Conservation (phyloP, 1,140 invertebrate genomes). For the Drosophila lini region DNA sequence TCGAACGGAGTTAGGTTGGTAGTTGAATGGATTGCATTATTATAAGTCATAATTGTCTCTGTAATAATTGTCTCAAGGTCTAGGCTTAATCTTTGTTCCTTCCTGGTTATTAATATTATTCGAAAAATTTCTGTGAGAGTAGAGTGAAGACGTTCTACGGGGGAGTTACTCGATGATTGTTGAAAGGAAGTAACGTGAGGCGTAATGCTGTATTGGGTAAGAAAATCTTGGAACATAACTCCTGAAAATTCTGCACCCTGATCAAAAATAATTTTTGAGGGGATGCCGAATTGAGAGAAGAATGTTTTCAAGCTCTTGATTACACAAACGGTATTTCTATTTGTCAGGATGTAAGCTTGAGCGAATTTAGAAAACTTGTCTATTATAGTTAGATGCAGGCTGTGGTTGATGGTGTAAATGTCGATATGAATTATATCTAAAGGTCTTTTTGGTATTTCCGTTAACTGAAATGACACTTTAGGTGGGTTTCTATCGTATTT, state of each 20-base stretch:
- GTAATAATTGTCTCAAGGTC: constrained; percentile 16
- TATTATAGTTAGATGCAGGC: not conserved
- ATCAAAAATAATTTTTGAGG: constrained; percentile 1
- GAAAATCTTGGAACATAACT: not conserved
- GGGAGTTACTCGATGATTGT: not conserved
- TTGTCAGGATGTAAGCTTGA: not conserved
- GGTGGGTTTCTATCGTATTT: not conserved
- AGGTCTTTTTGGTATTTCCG: not conserved
- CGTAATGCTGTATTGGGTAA: too few species aligned
- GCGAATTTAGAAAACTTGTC: not conserved
- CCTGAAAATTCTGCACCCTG: constrained; percentile 3
- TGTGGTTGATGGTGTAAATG: not conserved
- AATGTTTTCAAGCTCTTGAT: not conserved
- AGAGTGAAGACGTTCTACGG: not conserved
- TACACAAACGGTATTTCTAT: not conserved
- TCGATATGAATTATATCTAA: not conserved
- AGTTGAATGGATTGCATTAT: constrained; percentile 14
- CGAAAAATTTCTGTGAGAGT: constrained; percentile 12
- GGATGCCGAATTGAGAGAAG: constrained; percentile 2
- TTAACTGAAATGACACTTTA: not conserved
- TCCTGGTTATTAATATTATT: constrained; percentile 10
- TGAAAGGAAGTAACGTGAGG: not conserved
- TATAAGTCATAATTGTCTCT: constrained; percentile 20
- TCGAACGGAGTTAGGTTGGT: constrained; percentile 30
- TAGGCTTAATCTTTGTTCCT: not conserved